Base-by-base conservation (phyloP, 2,113 vertebrate species). In the Epinephelus moara region DNA sequence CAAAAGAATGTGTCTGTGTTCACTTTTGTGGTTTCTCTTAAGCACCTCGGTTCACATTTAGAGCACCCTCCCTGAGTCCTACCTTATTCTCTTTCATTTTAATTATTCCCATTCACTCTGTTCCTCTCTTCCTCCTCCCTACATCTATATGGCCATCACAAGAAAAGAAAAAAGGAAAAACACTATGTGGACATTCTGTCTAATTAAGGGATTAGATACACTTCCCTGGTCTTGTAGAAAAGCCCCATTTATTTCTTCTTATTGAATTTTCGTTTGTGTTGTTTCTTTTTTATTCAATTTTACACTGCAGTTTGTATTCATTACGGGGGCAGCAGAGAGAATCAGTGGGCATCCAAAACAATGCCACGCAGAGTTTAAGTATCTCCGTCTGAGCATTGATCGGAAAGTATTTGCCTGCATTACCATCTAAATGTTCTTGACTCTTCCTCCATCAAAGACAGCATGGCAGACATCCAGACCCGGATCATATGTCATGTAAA, bases 161-260 rank as follows among this genome's bases (percentile, higher is more conserved):
- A 33, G 71, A 62, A 82, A 70, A 67, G 71, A 25, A 8, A 50
- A 50, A 70, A 70, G n/a, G 55, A 40, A 71, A 74, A 60, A 81
- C 57, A 57, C 66, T 50, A 76, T 78, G 68, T 88, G 85, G 82
- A 91, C 84, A 89, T 88, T 75, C 56, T 52, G 68, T 69, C 80
- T 87, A 91, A 92, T 93, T 92, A 93, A 92, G 80, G 82, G 82
- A 93, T 95, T 93, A 91, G 82, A 91, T 93, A 77, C 80, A 93
- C 82, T 88, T 83, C 82, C 80, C 73, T 75, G 79, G 78, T 84
- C 85, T 80, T 71, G 66, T 78, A 85, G 82, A 95, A 94, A 93
- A 85, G 86, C 70, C 70, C 83, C 86, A 91, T 94, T 93, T 89
- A 87, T 92, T 88, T 91, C 52, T 57, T 78, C 72, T 93, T 79